phyloP scores from a whole-genome alignment of 2,113 vertebrate genomes.

The Aldabrachelys gigantea region DNA sequence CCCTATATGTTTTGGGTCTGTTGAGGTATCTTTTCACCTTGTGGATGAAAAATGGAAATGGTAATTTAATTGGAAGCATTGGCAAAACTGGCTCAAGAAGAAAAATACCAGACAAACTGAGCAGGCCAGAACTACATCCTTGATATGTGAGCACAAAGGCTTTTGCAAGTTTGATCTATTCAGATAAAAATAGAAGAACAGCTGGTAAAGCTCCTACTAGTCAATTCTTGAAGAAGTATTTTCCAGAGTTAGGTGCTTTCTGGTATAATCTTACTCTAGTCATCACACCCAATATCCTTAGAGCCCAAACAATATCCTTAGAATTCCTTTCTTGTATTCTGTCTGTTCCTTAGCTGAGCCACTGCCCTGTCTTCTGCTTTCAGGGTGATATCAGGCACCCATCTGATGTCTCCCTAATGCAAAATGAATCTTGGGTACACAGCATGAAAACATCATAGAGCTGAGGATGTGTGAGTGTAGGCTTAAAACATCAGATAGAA shows the following conservation, averaged over 20 bases:
- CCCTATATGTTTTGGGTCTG: not conserved
- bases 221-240: not conserved
- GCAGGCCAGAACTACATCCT: not conserved
- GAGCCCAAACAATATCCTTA: not conserved
- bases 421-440: not conserved
- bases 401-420: not conserved
- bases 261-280: not conserved
- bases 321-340: not conserved
- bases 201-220: not conserved
- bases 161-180: not conserved
- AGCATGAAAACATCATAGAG: not conserved
- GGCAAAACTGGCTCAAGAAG: accelerated
- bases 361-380: not conserved
- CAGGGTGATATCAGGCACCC: not conserved
- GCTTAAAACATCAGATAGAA: not conserved
- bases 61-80: not conserved
- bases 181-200: not conserved
- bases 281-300: not conserved
- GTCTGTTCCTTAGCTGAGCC: not conserved
- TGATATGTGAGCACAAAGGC: not conserved
- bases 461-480: not conserved
- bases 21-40: not conserved
- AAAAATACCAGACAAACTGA: not conserved
- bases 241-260: not conserved
- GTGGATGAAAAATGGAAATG: not conserved